These are phyloP conservation scores for Pseudomyrmex gracilis DNA, from an alignment of 1,140 invertebrate species.

Conservation along the genomic window DNA sequence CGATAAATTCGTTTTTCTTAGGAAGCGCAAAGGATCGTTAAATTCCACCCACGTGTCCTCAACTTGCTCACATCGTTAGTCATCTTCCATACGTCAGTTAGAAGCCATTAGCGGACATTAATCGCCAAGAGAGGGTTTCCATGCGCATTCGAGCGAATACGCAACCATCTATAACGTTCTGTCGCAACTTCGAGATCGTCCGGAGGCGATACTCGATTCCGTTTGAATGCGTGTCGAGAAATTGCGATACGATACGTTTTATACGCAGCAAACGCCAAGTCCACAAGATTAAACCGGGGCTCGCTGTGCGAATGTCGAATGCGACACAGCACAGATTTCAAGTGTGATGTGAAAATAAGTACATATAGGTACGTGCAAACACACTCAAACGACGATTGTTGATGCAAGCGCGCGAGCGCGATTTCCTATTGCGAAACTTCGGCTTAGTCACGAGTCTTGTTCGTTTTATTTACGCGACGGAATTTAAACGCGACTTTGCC, in stretches of 20 bases:
- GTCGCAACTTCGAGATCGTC: constrained; percentile 43
- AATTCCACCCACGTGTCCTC: constrained; percentile 59
- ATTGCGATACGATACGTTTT: constrained; percentile 29
- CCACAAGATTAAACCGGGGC: not conserved
- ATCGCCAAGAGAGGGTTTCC: constrained; percentile 39
- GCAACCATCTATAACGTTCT: constrained; percentile 8
- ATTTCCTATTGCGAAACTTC: constrained; percentile 34
- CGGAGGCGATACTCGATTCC: constrained; percentile 6
- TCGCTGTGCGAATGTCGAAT: constrained; percentile 18
- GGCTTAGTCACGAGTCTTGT: not conserved
- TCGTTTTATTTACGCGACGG: constrained; percentile 5
- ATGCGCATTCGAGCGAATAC: not conserved
- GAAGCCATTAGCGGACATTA: constrained; percentile 52
- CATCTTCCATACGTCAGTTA: constrained; percentile 59
- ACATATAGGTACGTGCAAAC: no score
- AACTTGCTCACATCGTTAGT: constrained; percentile 66
- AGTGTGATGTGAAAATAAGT: constrained; percentile 24
- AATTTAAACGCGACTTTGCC: not conserved
- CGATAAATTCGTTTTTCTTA: constrained; percentile 42
- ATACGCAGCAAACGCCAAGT: not conserved
- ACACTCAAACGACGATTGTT: not conserved
- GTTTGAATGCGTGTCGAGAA: constrained; percentile 10
- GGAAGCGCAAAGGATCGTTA: constrained; percentile 33
- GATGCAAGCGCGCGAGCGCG: not conserved
- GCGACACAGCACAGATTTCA: not conserved